Evolutionary conservation across 2,797 vertebrate species (phyloP), one percentile per base, ranked within the genome.

Genomic region (Epinephelus awoara): DNA sequence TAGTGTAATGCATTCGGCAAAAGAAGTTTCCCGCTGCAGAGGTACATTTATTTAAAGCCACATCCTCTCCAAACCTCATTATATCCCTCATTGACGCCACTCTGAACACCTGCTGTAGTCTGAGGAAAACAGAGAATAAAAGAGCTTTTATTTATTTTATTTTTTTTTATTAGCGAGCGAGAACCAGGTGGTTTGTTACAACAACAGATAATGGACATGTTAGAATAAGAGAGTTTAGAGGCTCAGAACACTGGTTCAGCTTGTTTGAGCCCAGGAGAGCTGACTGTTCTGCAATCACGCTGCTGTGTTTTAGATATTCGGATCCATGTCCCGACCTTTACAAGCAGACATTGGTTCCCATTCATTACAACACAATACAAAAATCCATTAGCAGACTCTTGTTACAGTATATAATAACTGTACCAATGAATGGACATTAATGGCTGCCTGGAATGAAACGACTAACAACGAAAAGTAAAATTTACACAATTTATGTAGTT

Each of bases 21-120:
- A 57, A 50, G 21, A 59, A 1, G 40, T 34, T 55, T 72, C 29
- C 63, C 44, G 58, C 68, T 34, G 58, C 18, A 13, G 44, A 81
- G 61, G 62, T 52, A 5, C 51, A 38, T 58, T 57, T 40, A 67
- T 44, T 46, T 74, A 75, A 71, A 70, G 29, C 38, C 7, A 55
- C 67, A 23, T 79, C 75, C 67, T 59, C 57, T 55, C 21, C 21
- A 34, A n/a, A 67, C 12, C 68, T 59, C 61, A 74, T 83, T 66
- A 77, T 6, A 47, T 49, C 61, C n/a, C 58, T 47, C 54, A 6
- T 1, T 2, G 83, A 71, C 4, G 46, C 9, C 18, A 8, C 54
- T 38, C 40, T 21, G 70, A 72, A 72, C 50, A 63, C 42, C 57
- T 67, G 70, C 47, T 71, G 65, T 2, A 4, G 34, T 46, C 21